phyloP scores from a whole-genome alignment of 2,888 invertebrate species.

The Habrosyne pyritoides region DNA sequence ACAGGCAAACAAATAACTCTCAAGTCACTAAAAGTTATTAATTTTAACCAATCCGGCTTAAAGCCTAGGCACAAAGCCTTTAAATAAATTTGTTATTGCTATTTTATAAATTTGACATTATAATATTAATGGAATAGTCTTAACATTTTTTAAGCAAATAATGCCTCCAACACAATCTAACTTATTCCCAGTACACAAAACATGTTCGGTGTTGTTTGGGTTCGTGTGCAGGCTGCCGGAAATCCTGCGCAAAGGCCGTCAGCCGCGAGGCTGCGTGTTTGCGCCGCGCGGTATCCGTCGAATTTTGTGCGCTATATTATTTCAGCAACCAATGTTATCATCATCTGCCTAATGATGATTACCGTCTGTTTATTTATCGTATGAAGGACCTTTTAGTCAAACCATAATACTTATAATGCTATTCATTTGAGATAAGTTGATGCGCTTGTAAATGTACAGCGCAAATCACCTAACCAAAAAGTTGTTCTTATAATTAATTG shows the following conservation, averaged over 20 bases:
- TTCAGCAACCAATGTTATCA: constrained; percentile 35
- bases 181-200: constrained; percentile 29
- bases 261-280: constrained; percentile 50
- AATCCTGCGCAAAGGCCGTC: constrained; percentile 76
- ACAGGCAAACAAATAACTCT: too few species aligned
- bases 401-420: constrained; percentile 21
- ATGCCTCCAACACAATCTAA: too few species aligned
- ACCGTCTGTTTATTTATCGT: constrained; percentile 21
- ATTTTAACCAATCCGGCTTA: too few species aligned
- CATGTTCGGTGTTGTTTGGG: constrained; percentile 48
- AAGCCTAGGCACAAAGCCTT: too few species aligned
- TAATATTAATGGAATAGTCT: too few species aligned
- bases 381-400: constrained; percentile 18
- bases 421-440: constrained; percentile 11
- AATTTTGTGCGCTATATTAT: constrained; percentile 34
- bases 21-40: too few species aligned
- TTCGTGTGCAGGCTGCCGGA: constrained; percentile 72
- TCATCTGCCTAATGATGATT: constrained; percentile 40
- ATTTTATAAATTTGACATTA: too few species aligned
- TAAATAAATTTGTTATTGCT: too few species aligned
- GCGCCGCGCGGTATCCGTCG: constrained; percentile 39
- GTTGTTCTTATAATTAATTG: too few species aligned
- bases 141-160: too few species aligned
- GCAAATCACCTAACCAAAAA: not conserved
- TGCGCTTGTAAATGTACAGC: not conserved